Evolutionary conservation across 1,140 invertebrate species (phyloP), one percentile per base, ranked within the genome.

Genomic region (Ericerus pela): DNA sequence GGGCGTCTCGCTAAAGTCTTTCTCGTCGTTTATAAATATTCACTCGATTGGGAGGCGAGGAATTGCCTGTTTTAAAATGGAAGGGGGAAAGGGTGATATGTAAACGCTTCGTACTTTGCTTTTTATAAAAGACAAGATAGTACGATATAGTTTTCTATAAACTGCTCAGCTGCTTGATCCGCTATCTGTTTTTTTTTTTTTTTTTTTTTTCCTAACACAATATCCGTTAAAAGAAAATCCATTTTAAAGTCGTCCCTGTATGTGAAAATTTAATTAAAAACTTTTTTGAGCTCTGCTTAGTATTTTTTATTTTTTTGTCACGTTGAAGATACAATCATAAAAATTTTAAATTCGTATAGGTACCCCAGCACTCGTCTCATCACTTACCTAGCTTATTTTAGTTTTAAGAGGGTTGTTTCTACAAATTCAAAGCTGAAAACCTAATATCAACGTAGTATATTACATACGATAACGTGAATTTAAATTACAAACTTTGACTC

Each of bases 71-170:
- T 47, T 47, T 14, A 6, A 20, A 47, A 47, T 24, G 41, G 16
- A n/a, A n/a, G n/a, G n/a, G n/a, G n/a, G n/a, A n/a, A n/a, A n/a
- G n/a, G n/a, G n/a, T n/a, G n/a, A 24, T 47, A 47, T 47, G 41
- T 47, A 47, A 47, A 24, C 41, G 41, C 41, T 47, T 47, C 22
- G 41, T 47, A 47, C 41, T 47, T 47, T 47, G 16, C 12, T 47
- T 47, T 47, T 10, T 22, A 22, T 5, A 3, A 22, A 47, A n/a
- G n/a, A 47, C 41, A 47, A 47, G 16, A 47, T 47, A 47, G n/a
- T n/a, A 47, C 41, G 41, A n/a, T n/a, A 47, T 47, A 47, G 20
- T 47, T 47, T 47, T 47, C 41, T 24, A 47, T 47, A 47, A 47
- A 47, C 41, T 24, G 41, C 22, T 47, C 16, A 24, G 26, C 41